These are phyloP conservation scores for Ecdyonurus torrentis DNA, from an alignment of 2,888 invertebrate genomes.

Conservation along the genomic window DNA sequence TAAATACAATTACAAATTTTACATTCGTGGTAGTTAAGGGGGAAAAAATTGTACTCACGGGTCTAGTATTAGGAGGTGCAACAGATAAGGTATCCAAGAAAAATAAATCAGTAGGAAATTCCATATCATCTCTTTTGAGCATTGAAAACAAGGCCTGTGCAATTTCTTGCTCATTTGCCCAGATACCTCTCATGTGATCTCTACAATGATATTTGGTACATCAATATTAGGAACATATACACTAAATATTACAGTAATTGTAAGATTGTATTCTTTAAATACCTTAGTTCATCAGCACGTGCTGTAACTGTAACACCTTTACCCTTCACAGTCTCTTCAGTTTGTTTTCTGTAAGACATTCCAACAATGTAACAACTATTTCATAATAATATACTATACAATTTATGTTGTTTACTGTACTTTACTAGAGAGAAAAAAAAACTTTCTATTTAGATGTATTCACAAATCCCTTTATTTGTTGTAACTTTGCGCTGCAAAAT, in stretches of 20 bases:
- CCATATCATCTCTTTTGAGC: conserved; percentile 31
- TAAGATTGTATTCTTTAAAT: too few relatives aligned
- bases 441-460: background rate
- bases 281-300: background rate
- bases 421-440: background rate
- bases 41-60: too few relatives aligned
- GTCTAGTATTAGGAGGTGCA: conserved; percentile 71
- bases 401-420: background rate
- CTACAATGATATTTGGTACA: too few relatives aligned
- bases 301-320: too few relatives aligned
- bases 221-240: too few relatives aligned
- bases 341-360: too few relatives aligned
- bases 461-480: too few relatives aligned
- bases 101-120: conserved; percentile 62
- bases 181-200: conserved; percentile 51
- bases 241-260: too few relatives aligned
- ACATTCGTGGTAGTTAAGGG: background rate
- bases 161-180: conserved; percentile 50
- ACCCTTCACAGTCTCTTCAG: too few relatives aligned
- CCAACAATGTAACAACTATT: too few relatives aligned
- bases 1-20: background rate
- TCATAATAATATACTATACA: too few relatives aligned
- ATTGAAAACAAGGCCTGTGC: conserved; percentile 55
- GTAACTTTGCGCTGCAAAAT: too few relatives aligned
- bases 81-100: conserved; percentile 76